Conservation (phyloP, 2,797 vertebrate species). For the Brachyrhaphis roseni region DNA sequence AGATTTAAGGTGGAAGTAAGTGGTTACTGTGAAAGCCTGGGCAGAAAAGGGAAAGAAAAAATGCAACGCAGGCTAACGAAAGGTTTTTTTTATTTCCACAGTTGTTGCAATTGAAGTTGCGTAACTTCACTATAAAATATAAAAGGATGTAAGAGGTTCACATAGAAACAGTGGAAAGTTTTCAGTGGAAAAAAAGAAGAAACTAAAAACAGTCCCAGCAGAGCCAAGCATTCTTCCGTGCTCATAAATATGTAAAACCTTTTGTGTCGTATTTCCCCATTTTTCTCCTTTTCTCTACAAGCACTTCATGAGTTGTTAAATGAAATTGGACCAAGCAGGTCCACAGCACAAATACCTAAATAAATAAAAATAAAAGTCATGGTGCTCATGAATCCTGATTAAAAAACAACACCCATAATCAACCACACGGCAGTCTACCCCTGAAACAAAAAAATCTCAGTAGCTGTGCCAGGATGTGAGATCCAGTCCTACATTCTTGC, state of each 20-base stretch:
- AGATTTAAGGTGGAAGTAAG: slow-evolving; percentile 39
- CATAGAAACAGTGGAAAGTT: slow-evolving; percentile 14
- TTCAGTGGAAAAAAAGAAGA: slow-evolving; percentile 15
- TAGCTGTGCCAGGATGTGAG: slow-evolving; percentile 38
- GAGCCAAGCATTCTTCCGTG: slow-evolving; percentile 26
- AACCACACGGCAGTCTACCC: slow-evolving; percentile 23
- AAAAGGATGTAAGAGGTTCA: slow-evolving; percentile 36
- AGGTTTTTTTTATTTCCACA: slow-evolving; percentile 11
- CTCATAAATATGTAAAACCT: slow-evolving; percentile 80
- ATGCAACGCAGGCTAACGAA: slow-evolving; percentile 37
- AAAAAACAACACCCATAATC: slow-evolving; percentile 18
- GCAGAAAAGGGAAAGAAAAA: slow-evolving; percentile 22
- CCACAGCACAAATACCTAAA: slow-evolving; percentile 74
- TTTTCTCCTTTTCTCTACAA: slow-evolving; percentile 47
- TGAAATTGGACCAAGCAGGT: slow-evolving; percentile 67
- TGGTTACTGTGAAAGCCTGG: slow-evolving; percentile 28
- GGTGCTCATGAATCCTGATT: slow-evolving; percentile 45
- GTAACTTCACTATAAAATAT: slow-evolving; percentile 16
- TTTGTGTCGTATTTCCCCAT: slow-evolving; percentile 64
- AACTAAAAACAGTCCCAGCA: slow-evolving; percentile 37
- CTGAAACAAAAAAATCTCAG: slow-evolving; percentile 29
- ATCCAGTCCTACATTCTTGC: slow-evolving; percentile 72
- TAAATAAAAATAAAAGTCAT: slow-evolving; percentile 27
- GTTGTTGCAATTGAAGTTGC: slow-evolving; percentile 11
- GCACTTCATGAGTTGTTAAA: slow-evolving; percentile 73